A percentile compares a stretch with the other conserved stretches of the same genome.
These are phyloP conservation scores for Flexamia atlantica DNA, from an alignment of 2,888 invertebrate genomes.

Conservation along the genomic window DNA sequence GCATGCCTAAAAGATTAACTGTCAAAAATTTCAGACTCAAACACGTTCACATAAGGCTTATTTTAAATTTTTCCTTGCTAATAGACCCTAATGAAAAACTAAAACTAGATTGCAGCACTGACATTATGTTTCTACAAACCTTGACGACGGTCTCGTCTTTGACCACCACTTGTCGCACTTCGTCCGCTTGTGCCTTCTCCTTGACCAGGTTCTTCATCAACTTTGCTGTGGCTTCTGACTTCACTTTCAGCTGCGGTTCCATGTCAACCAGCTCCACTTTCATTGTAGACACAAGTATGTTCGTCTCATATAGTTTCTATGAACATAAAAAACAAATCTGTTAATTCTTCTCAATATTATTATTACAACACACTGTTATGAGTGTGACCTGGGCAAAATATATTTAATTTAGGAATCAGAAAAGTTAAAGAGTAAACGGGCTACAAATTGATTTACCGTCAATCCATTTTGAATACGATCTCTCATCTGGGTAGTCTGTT, in stretches of 20 bases:
- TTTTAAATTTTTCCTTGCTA: no score
- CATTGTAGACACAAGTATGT: conserved; percentile 90
- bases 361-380: no score
- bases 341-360: no score
- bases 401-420: no score
- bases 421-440: no score
- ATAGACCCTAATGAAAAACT: no score
- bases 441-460: conserved; percentile 73
- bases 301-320: conserved; percentile 89
- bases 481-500: conserved; percentile 81
- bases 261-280: conserved; percentile 88
- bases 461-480: conserved; percentile 87
- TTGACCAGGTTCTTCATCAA: conserved; percentile 86
- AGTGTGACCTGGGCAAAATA: no score
- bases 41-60: no score
- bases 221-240: conserved; percentile 86
- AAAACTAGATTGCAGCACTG: no score
- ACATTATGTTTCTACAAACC: no score
- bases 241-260: conserved; percentile 88
- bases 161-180: conserved; percentile 87
- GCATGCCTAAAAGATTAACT: no score
- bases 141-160: conserved; percentile 91
- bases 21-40: no score
- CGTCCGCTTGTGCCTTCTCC: conserved; percentile 89
- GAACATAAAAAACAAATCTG: conserved; percentile 68